Percentiles rank a stretch among this genome's conserved stretches.
Conservation (phyloP, 2,797 vertebrate genomes). For the Halcyon leucocephala region DNA sequence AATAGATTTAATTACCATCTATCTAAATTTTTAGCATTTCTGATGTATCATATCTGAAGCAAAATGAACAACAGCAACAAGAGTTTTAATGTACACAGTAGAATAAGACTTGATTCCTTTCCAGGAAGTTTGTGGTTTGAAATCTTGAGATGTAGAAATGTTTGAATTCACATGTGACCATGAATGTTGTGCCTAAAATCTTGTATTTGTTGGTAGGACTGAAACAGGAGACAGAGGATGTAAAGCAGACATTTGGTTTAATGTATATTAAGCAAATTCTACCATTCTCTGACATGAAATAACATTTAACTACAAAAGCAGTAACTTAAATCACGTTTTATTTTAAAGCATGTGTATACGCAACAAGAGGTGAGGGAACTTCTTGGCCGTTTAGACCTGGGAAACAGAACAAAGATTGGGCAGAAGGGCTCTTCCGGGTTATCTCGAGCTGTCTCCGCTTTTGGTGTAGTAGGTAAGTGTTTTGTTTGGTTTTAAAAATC, state of each 20-base stretch:
- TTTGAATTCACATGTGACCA: background rate
- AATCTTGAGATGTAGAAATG: background rate
- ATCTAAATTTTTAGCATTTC: background rate
- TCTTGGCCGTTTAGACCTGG: slow-evolving; percentile 92
- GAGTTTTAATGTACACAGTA: background rate
- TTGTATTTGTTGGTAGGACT: background rate
- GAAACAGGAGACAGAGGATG: background rate
- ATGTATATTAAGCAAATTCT: background rate
- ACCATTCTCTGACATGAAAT: background rate
- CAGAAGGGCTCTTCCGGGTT: slow-evolving; percentile 95
- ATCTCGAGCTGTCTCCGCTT: slow-evolving; percentile 90
- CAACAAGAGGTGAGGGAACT: slow-evolving; percentile 93
- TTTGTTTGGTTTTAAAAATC: background rate
- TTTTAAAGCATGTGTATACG: slow-evolving; percentile 91
- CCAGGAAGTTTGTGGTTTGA: background rate
- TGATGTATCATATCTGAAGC: background rate
- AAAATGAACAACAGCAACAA: background rate
- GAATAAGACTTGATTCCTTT: background rate
- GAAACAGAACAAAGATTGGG: slow-evolving; percentile 93
- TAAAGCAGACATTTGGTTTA: background rate
- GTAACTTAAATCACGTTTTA: background rate
- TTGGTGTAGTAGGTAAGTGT: slow-evolving; percentile 90
- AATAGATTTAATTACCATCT: background rate
- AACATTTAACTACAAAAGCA: background rate
- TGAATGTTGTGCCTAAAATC: background rate